phyloP scores from a whole-genome alignment of 2,113 vertebrate species.

The Pseudorasbora parva region DNA sequence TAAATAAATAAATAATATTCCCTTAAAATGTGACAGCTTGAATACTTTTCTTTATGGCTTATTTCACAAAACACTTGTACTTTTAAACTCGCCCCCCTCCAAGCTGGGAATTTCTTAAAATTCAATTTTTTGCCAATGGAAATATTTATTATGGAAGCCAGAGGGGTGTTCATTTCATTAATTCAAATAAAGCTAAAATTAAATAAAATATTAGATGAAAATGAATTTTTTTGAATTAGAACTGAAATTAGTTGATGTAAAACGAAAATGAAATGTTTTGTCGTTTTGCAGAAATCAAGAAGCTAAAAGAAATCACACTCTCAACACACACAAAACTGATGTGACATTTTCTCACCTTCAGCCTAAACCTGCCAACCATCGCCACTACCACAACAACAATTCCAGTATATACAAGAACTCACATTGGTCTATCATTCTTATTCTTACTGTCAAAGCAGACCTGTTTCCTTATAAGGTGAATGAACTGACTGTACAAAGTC shows the following conservation, averaged over 20 bases:
- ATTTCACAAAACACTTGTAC: too few relatives aligned
- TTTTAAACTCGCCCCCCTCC: too few relatives aligned
- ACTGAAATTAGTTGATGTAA: too few relatives aligned
- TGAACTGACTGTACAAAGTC: slow-evolving; percentile 4
- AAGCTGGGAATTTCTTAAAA: too few relatives aligned
- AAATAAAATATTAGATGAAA: too few relatives aligned
- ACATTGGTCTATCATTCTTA: neutral
- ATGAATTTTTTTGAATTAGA: too few relatives aligned
- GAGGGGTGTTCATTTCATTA: too few relatives aligned
- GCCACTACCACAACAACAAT: slow-evolving; percentile 15
- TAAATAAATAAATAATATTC: neutral
- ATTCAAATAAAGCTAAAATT: too few relatives aligned
- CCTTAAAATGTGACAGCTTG: too few relatives aligned
- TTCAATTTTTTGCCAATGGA: too few relatives aligned
- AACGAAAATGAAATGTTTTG: too few relatives aligned
- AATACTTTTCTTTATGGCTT: neutral
- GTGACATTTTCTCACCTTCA: slow-evolving; percentile 19
- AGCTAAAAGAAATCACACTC: neutral
- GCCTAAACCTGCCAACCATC: neutral
- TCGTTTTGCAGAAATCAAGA: neutral
- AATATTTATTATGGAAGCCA: too few relatives aligned
- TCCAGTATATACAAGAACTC: neutral
- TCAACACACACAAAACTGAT: neutral
- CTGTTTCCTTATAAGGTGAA: slow-evolving; percentile 40
- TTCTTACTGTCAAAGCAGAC: slow-evolving; percentile 23